Evolutionary conservation across 2,888 invertebrate genomes (phyloP).

Genomic region (Stenolophus ochropezus): DNA sequence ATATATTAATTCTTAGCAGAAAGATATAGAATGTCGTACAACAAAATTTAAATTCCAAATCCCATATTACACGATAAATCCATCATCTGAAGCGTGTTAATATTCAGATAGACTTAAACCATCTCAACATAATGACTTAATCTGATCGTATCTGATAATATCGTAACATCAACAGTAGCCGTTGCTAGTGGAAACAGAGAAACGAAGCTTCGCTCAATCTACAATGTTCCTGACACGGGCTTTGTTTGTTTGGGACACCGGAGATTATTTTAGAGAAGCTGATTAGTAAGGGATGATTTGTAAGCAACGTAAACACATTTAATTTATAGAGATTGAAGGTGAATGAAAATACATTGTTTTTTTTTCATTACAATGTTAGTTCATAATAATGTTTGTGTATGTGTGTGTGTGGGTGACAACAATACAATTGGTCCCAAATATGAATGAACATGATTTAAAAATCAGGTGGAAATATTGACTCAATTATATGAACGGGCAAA

Average conservation of each 20-base stretch:
- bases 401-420: too few species aligned
- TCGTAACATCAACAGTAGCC: neutral
- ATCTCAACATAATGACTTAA: neutral
- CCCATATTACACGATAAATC: neutral
- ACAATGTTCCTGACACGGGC: neutral
- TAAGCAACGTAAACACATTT: neutral
- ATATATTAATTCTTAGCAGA: too few species aligned
- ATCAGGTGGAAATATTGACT: too few species aligned
- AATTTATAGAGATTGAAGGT: too few species aligned
- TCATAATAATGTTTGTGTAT: too few species aligned
- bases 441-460: too few species aligned
- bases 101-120: neutral
- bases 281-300: neutral
- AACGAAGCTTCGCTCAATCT: neutral
- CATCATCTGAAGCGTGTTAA: neutral
- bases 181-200: neutral
- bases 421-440: too few species aligned
- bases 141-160: neutral
- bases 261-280: neutral
- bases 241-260: neutral
- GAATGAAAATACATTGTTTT: too few species aligned
- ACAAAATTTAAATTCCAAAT: neutral
- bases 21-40: too few species aligned
- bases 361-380: too few species aligned
- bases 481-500: too few species aligned